Conservation (phyloP, 2,888 invertebrate genomes). For the Dinocampus coccinellae region DNA sequence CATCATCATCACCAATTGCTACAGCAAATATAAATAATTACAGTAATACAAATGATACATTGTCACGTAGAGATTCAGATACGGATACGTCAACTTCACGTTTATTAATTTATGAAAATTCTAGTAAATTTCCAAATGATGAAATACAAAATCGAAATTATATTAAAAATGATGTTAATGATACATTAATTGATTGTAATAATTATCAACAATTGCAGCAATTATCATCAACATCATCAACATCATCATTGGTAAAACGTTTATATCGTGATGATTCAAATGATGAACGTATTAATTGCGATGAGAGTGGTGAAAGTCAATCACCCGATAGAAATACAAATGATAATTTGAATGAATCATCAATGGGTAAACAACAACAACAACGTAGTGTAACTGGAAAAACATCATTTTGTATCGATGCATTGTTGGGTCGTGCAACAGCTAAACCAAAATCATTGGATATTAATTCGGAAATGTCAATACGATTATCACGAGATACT, state of each 20-base stretch:
- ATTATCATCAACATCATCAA: background rate
- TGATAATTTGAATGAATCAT: slow-evolving; percentile 39
- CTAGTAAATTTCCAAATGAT: background rate
- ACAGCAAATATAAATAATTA: background rate
- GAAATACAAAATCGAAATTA: background rate
- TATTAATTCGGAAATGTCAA: slow-evolving; percentile 7
- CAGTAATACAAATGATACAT: slow-evolving; percentile 9
- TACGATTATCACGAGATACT: background rate
- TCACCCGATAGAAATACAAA: slow-evolving; percentile 33
- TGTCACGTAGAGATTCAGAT: slow-evolving; percentile 24
- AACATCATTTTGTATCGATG: slow-evolving; percentile 93
- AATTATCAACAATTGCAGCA: background rate
- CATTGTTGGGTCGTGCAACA: slow-evolving; percentile 78
- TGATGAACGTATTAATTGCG: slow-evolving; percentile 29
- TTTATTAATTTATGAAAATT: slow-evolving; percentile 20
- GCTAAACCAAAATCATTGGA: slow-evolving; percentile 21
- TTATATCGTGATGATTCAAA: slow-evolving; percentile 16
- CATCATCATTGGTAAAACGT: slow-evolving; percentile 4
- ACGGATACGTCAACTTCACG: slow-evolving; percentile 16
- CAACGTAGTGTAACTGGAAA: slow-evolving; percentile 65
- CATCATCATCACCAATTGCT: slow-evolving; percentile 17
- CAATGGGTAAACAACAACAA: slow-evolving; percentile 38
- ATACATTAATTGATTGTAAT: background rate
- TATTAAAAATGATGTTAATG: slow-evolving; percentile 3
- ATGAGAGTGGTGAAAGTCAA: slow-evolving; percentile 29